phyloP scores from a whole-genome alignment of 2,797 vertebrate genomes.

The Artibeus lituratus region DNA sequence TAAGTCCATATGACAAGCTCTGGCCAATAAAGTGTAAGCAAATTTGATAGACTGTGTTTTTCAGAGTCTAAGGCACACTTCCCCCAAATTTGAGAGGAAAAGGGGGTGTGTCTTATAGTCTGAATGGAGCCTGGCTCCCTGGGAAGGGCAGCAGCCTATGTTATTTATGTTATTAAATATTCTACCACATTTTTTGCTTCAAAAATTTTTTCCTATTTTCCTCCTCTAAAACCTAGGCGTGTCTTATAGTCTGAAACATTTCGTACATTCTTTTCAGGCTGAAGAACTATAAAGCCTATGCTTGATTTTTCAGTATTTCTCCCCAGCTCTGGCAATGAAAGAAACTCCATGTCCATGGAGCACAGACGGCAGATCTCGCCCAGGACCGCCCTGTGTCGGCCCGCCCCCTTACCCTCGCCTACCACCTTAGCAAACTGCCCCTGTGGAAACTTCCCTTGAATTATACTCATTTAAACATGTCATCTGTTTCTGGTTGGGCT shows the following conservation, averaged over 20 bases:
- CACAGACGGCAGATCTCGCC: background rate
- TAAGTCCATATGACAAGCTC: background rate
- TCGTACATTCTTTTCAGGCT: background rate
- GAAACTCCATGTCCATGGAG: background rate
- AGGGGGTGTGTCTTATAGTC: no score
- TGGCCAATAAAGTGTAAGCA: background rate
- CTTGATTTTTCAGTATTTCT: background rate
- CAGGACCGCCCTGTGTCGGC: background rate
- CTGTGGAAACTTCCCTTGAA: background rate
- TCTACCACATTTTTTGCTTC: no score
- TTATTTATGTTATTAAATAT: no score
- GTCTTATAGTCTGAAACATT: no score
- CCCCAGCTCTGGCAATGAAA: background rate
- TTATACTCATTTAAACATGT: constrained; percentile 6
- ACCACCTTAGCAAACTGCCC: background rate
- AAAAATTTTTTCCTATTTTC: no score
- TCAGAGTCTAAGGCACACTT: no score
- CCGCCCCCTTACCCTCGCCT: background rate
- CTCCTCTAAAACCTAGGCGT: no score
- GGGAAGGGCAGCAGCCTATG: no score
- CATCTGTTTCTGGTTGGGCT: background rate
- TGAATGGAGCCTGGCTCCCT: no score
- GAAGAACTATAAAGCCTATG: background rate
- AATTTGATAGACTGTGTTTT: background rate
- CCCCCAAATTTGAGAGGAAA: no score